A percentile compares a stretch with the other conserved stretches of the same genome.
phyloP scores from a whole-genome alignment of 2,888 invertebrate genomes.

The Morpho achilles region DNA sequence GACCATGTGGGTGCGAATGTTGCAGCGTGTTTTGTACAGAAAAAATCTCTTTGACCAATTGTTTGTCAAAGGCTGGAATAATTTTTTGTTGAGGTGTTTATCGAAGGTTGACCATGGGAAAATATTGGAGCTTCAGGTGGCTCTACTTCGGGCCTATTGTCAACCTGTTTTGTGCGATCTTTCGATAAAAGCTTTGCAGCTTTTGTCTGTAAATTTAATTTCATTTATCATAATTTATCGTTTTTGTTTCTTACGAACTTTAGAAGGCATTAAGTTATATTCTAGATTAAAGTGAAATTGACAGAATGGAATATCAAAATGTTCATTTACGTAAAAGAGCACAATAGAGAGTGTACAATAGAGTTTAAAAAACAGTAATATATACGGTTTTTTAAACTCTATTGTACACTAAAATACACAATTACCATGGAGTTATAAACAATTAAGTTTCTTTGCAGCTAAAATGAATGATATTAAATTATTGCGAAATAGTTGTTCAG shows the following conservation, averaged over 20 bases:
- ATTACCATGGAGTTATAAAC: too few species aligned
- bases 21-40: conserved; percentile 62
- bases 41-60: conserved; percentile 74
- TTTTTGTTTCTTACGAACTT: background rate
- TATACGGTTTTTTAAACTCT: too few species aligned
- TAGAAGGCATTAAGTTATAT: too few species aligned
- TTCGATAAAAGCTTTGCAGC: conserved; percentile 55
- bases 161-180: conserved; percentile 57
- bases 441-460: too few species aligned
- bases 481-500: too few species aligned
- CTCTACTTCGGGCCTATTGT: conserved; percentile 58
- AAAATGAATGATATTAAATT: too few species aligned
- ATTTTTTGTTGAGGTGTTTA: conserved; percentile 74
- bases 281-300: too few species aligned
- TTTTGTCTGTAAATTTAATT: conserved; percentile 40
- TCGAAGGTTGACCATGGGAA: conserved; percentile 77
- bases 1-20: conserved; percentile 61
- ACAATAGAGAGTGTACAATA: too few species aligned
- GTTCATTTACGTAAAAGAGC: too few species aligned
- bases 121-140: conserved; percentile 74
- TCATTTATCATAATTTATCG: background rate
- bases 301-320: too few species aligned
- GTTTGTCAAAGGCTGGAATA: conserved; percentile 67
- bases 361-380: too few species aligned
- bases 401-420: too few species aligned